phyloP scores from a whole-genome alignment of 1,140 invertebrate species.

The Ganaspis sp. region DNA sequence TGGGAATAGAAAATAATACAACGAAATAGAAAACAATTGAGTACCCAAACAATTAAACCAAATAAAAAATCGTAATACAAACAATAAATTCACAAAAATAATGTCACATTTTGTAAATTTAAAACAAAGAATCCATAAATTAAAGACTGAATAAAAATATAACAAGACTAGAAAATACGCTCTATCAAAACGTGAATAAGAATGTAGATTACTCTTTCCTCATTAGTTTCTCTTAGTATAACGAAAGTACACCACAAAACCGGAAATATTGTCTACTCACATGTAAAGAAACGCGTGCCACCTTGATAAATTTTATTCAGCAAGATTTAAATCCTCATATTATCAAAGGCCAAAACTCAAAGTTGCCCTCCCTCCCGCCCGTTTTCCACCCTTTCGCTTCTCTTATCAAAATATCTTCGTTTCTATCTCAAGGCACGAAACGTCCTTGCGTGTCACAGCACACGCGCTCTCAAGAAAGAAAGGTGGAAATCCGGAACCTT shows the following conservation, averaged over 20 bases:
- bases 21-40: no score
- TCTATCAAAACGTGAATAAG: no score
- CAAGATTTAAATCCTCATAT: conserved; percentile 3
- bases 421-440: not conserved
- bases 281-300: not conserved
- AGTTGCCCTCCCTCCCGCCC: not conserved
- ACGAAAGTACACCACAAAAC: no score
- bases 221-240: not conserved
- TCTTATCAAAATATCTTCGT: not conserved
- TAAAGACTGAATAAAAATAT: no score
- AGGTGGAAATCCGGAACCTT: conserved; percentile 26
- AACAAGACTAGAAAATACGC: no score
- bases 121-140: no score
- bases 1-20: no score
- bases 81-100: no score
- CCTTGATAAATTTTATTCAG: not conserved
- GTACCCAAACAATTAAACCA: no score
- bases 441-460: conserved; percentile 15
- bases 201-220: no score
- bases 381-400: not conserved
- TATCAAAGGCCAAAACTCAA: not conserved
- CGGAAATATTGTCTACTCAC: not conserved
- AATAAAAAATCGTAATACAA: no score
- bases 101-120: no score
- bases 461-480: conserved; percentile 18